A percentile compares a stretch with the other conserved stretches of the same genome.
Conservation (phyloP, 2,888 invertebrate species). For the Cephus runcator region DNA sequence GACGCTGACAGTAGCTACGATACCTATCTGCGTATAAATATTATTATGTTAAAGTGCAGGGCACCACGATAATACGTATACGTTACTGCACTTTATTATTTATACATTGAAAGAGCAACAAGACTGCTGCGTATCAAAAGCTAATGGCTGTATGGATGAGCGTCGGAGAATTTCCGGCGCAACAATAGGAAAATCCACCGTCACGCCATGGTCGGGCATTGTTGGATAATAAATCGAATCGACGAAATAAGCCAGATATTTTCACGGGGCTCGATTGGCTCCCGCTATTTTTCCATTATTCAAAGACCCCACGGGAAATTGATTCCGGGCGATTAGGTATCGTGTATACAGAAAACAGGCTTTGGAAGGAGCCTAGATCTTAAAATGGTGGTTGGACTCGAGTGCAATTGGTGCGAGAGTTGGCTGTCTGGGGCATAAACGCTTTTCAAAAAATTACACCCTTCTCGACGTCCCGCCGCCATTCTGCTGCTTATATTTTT, state of each 20-base stretch:
- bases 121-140: background rate
- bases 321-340: slow-evolving; percentile 1
- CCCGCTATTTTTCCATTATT: background rate
- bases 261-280: slow-evolving; percentile 1
- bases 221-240: slow-evolving; percentile 7
- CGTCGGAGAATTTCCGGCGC: background rate
- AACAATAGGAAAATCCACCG: background rate
- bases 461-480: background rate
- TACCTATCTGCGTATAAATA: background rate
- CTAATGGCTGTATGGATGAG: background rate
- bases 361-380: background rate
- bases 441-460: background rate
- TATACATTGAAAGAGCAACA: background rate
- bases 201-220: background rate
- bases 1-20: too few relatives aligned
- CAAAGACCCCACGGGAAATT: slow-evolving; percentile 4
- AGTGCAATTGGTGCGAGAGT: background rate
- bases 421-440: background rate
- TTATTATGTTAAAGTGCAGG: background rate
- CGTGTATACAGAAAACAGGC: background rate
- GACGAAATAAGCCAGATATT: background rate
- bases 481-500: background rate
- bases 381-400: background rate
- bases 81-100: background rate
- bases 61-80: background rate